Percentiles rank a stretch among this genome's conserved stretches.
These are phyloP conservation scores for Drosophila anomelani DNA, from an alignment of 2,888 invertebrate species.

Conservation along the genomic window DNA sequence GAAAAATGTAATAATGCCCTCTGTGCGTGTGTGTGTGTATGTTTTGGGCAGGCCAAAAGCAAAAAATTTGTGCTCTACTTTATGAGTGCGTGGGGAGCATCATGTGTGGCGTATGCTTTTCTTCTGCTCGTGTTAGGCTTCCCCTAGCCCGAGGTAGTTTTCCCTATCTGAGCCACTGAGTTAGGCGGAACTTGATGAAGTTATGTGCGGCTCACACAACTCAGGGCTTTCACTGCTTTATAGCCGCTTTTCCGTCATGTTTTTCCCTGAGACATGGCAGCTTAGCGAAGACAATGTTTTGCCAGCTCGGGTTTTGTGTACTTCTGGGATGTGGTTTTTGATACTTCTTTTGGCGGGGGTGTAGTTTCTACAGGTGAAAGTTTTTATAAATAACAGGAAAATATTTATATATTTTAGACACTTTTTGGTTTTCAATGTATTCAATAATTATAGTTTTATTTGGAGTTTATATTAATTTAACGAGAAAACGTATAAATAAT, in stretches of 20 bases:
- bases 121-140: constrained; percentile 23
- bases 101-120: constrained; percentile 38
- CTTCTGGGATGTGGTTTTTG: constrained; percentile 15
- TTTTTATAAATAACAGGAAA: neutral
- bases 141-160: constrained; percentile 42
- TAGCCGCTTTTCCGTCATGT: constrained; percentile 6
- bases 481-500: neutral
- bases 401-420: neutral
- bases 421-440: neutral
- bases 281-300: constrained; percentile 13
- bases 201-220: constrained; percentile 53
- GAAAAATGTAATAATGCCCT: constrained; percentile 76
- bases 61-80: constrained; percentile 35
- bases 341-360: constrained; percentile 4
- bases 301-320: constrained; percentile 26
- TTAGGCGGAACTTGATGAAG: constrained; percentile 61
- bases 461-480: neutral
- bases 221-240: constrained; percentile 2
- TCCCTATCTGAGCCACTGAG: constrained; percentile 20
- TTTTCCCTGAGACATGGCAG: constrained; percentile 14
- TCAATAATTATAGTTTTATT: neutral
- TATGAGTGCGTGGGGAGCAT: constrained; percentile 23
- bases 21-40: constrained; percentile 12
- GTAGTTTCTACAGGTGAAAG: neutral
- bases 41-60: constrained; percentile 34